Evolutionary conservation across 2,888 invertebrate species (phyloP).

Genomic region (Imbricaverruca yamaguchii): DNA sequence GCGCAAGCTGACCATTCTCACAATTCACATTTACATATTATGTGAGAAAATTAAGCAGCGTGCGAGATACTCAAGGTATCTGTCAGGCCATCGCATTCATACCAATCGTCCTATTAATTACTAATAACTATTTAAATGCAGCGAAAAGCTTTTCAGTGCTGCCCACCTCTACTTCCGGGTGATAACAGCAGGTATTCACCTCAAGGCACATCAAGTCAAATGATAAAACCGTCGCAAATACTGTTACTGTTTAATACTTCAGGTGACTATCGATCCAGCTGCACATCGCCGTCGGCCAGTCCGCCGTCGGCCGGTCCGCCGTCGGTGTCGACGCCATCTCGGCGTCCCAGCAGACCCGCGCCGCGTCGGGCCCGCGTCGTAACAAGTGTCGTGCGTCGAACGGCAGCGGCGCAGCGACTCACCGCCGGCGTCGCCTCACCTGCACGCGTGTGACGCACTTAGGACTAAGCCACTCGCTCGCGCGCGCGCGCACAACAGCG

Average conservation of each 20-base stretch:
- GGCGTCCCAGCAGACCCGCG: too few relatives aligned
- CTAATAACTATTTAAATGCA: neutral
- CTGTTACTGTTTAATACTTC: conserved; percentile 12
- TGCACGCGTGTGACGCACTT: neutral
- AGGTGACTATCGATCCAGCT: neutral
- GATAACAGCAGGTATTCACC: neutral
- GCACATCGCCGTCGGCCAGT: neutral
- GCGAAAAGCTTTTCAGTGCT: neutral
- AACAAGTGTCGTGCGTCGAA: too few relatives aligned
- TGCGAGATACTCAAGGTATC: neutral
- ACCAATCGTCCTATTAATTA: neutral
- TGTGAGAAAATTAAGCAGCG: neutral
- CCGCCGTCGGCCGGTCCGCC: neutral
- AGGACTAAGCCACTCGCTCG: neutral
- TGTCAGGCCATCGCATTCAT: neutral
- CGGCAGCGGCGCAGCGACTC: neutral
- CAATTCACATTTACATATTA: neutral
- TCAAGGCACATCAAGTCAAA: conserved; percentile 1
- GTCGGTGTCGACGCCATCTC: neutral
- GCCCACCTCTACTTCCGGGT: neutral
- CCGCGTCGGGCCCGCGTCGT: too few relatives aligned
- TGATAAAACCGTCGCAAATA: neutral
- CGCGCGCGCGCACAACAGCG: neutral
- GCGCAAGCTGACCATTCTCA: too few relatives aligned
- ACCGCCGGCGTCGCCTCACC: neutral